Conservation (phyloP, 2,888 invertebrate species). For the Eugnorisma glareosa region DNA sequence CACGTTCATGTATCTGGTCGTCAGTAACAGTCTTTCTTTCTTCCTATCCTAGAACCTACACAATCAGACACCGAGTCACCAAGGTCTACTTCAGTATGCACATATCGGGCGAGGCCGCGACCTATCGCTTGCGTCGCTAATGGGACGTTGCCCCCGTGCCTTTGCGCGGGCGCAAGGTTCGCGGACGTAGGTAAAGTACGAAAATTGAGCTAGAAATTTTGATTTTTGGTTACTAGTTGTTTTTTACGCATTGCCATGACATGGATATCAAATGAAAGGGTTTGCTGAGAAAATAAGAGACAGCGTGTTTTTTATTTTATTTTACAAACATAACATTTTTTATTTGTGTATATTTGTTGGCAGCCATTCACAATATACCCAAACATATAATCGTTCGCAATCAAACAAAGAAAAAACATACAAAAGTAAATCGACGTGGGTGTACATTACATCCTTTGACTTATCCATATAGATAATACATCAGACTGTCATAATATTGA, state of each 20-base stretch:
- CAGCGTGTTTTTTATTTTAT: no score
- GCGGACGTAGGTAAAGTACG: not conserved
- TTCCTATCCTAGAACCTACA: not conserved
- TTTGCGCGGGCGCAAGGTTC: constrained; percentile 20
- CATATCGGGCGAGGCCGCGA: constrained; percentile 60
- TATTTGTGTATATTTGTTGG: not conserved
- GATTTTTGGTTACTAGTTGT: not conserved
- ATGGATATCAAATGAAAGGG: no score
- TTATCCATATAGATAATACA: constrained; percentile 7
- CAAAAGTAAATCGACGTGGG: not conserved
- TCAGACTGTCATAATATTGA: constrained; percentile 31
- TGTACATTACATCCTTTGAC: constrained; percentile 8
- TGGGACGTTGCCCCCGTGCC: constrained; percentile 65
- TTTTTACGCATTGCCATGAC: no score
- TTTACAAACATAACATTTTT: no score
- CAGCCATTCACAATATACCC: not conserved
- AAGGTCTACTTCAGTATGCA: constrained; percentile 34
- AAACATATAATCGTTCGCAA: not conserved
- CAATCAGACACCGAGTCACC: constrained; percentile 27
- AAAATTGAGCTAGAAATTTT: not conserved
- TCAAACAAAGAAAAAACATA: not conserved
- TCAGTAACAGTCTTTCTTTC: not conserved
- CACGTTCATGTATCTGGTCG: not conserved
- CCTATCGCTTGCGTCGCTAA: constrained; percentile 61
- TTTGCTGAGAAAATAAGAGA: no score